Conservation (phyloP, 1,140 invertebrate species). For the Aphidius ervi region DNA sequence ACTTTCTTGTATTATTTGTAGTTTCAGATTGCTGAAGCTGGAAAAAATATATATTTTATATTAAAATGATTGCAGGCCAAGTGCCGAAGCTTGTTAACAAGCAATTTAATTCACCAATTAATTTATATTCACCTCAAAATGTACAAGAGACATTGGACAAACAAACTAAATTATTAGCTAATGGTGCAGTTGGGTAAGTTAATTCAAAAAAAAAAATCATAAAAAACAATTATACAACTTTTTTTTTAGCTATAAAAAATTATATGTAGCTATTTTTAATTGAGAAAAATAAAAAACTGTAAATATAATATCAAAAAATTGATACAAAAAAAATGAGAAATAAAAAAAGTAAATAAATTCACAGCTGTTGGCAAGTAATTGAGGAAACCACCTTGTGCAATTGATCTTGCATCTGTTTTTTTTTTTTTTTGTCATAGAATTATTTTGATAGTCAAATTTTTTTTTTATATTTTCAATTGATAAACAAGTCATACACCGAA, state of each 20-base stretch:
- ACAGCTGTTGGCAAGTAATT: conserved; percentile 19
- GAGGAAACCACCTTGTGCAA: conserved; percentile 13
- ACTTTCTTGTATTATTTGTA: neutral
- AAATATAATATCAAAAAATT: too few relatives aligned
- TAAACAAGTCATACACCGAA: neutral
- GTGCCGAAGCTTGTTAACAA: conserved; percentile 67
- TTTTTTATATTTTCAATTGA: neutral
- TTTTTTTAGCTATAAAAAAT: too few relatives aligned
- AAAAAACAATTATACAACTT: too few relatives aligned
- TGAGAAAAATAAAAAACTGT: too few relatives aligned
- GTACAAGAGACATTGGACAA: conserved; percentile 75
- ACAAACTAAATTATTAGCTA: conserved; percentile 70
- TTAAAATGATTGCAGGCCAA: conserved; percentile 35
- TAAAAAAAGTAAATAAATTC: neutral
- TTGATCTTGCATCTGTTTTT: neutral
- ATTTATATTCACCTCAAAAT: conserved; percentile 77
- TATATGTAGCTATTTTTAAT: too few relatives aligned
- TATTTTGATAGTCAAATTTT: neutral
- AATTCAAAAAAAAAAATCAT: too few relatives aligned
- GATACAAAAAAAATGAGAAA: too few relatives aligned
- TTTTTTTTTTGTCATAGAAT: neutral
- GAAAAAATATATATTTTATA: conserved; percentile 1
- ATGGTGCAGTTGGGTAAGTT: conserved; percentile 73
- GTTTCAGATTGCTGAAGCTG: neutral
- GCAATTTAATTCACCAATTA: conserved; percentile 87